Evolutionary conservation across 2,888 invertebrate species (phyloP).

Genomic region (Clepsis dumicolana): DNA sequence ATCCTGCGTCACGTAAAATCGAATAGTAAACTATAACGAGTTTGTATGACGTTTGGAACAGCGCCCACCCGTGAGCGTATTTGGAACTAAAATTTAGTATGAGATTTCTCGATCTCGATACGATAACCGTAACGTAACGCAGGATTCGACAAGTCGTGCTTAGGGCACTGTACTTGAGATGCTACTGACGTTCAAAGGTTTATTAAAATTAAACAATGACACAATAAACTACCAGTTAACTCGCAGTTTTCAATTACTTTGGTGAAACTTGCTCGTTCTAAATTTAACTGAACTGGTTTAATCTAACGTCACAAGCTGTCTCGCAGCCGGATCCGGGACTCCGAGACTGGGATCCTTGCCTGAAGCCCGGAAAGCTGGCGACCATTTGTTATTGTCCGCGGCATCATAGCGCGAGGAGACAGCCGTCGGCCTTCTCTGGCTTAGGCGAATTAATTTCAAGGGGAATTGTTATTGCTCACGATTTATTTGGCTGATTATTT

Average conservation of each 20-base stretch:
- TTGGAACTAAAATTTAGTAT: too few species aligned
- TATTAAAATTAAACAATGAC: too few species aligned
- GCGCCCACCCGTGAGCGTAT: too few species aligned
- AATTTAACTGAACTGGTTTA: background rate
- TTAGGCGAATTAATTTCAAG: slow-evolving; percentile 32
- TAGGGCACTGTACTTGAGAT: too few species aligned
- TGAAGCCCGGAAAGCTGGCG: slow-evolving; percentile 21
- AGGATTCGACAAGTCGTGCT: too few species aligned
- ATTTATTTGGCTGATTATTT: slow-evolving; percentile 34
- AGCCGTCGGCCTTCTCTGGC: slow-evolving; percentile 35
- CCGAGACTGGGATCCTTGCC: slow-evolving; percentile 24
- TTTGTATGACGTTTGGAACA: too few species aligned
- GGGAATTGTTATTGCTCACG: slow-evolving; percentile 39
- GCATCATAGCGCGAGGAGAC: slow-evolving; percentile 31
- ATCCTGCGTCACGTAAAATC: too few species aligned
- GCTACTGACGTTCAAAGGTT: too few species aligned
- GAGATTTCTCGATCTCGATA: too few species aligned
- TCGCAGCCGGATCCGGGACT: background rate
- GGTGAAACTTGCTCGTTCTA: background rate
- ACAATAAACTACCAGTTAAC: too few species aligned
- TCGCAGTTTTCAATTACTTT: background rate
- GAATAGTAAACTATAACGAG: too few species aligned
- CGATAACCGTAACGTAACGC: too few species aligned
- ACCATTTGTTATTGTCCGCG: slow-evolving; percentile 40
- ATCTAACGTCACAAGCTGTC: background rate